These are phyloP conservation scores for Berghia stephanieae DNA, from an alignment of 1,140 invertebrate genomes.

Conservation along the genomic window DNA sequence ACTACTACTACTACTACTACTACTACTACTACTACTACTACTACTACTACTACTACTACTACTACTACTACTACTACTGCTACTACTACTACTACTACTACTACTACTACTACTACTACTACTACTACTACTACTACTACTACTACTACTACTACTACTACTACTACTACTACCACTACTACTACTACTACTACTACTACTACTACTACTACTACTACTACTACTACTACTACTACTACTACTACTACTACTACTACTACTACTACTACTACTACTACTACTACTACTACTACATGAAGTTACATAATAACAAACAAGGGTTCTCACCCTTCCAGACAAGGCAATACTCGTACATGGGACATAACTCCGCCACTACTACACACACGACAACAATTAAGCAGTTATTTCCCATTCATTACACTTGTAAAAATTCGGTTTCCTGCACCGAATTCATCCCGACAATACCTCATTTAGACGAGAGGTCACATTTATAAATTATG, in stretches of 20 bases:
- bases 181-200: slow-evolving; percentile 15
- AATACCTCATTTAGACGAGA: too few relatives aligned
- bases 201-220: slow-evolving; percentile 24
- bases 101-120: too few relatives aligned
- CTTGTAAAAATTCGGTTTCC: too few relatives aligned
- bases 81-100: slow-evolving; percentile 9
- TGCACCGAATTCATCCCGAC: too few relatives aligned
- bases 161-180: not conserved
- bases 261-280: slow-evolving; percentile 11
- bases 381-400: too few relatives aligned
- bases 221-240: not conserved
- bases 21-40: slow-evolving; percentile 24
- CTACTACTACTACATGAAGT: slow-evolving; percentile 16
- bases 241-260: slow-evolving; percentile 23
- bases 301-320: too few relatives aligned
- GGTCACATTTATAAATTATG: too few relatives aligned
- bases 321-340: too few relatives aligned
- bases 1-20: too few relatives aligned
- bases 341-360: too few relatives aligned
- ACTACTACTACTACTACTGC: slow-evolving; percentile 15
- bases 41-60: slow-evolving; percentile 14
- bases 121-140: slow-evolving; percentile 5
- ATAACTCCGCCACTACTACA: too few relatives aligned
- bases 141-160: slow-evolving; percentile 8
- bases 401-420: too few relatives aligned